These are phyloP conservation scores for Planococcus citri DNA, from an alignment of 1,140 invertebrate species.

Conservation along the genomic window DNA sequence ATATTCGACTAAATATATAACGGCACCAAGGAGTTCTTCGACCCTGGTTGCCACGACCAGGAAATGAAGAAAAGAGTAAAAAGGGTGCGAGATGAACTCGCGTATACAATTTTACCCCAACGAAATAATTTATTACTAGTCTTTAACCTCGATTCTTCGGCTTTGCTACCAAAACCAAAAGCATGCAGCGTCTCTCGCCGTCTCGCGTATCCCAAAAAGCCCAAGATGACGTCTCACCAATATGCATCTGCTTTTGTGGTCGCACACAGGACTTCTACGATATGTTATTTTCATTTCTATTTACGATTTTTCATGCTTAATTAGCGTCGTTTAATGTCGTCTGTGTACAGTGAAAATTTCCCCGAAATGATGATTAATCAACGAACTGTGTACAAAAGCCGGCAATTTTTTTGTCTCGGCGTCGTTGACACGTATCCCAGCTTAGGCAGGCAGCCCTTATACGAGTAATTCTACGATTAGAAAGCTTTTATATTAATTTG, in stretches of 20 bases:
- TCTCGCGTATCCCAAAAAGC: too few relatives aligned
- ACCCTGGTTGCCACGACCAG: not conserved
- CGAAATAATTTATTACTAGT: not conserved
- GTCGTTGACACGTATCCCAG: not conserved
- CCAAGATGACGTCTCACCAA: too few relatives aligned
- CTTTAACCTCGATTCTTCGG: not conserved
- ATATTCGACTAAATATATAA: too few relatives aligned
- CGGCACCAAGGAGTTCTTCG: not conserved
- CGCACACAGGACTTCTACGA: not conserved
- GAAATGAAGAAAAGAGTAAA: not conserved
- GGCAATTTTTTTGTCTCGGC: not conserved
- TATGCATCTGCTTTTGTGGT: not conserved
- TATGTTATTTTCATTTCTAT: not conserved
- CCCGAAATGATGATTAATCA: not conserved
- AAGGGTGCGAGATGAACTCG: not conserved
- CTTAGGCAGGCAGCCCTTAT: too few relatives aligned
- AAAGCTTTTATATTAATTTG: slow-evolving; percentile 1
- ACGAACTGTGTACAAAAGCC: not conserved
- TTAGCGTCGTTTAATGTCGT: not conserved
- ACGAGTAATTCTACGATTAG: too few relatives aligned
- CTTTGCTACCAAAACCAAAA: not conserved
- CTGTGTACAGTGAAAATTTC: not conserved
- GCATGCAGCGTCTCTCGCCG: not conserved
- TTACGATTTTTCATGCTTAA: not conserved
- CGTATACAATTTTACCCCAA: not conserved